Evolutionary conservation across 92 coral and sea anemone species (phyloP).

Genomic region (Siderastrea radians): DNA sequence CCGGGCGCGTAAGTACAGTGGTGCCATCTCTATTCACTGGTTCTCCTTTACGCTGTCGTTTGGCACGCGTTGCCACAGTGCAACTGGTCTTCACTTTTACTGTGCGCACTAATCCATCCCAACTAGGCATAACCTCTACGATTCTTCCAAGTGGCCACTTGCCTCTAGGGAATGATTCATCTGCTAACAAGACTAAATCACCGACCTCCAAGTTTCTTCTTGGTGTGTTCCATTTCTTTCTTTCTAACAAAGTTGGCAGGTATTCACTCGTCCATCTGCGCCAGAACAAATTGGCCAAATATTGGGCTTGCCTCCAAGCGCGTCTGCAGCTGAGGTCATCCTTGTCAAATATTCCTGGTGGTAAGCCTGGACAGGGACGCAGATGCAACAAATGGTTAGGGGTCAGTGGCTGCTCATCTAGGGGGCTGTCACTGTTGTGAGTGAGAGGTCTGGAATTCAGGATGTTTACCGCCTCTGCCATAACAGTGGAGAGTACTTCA

Average conservation of each 20-base stretch:
- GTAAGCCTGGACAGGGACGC: conserved; percentile 40
- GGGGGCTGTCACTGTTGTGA: too few relatives aligned
- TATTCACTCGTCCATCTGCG: conserved; percentile 63
- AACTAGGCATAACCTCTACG: conserved; percentile 9
- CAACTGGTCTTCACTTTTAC: too few relatives aligned
- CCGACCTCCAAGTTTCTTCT: conserved; percentile 47
- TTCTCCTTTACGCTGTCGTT: too few relatives aligned
- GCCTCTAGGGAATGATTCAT: conserved; percentile 57
- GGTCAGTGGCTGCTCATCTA: too few relatives aligned
- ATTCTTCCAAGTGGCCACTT: conserved; percentile 66
- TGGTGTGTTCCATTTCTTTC: conserved; percentile 63
- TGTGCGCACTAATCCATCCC: too few relatives aligned
- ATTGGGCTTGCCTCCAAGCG: conserved; percentile 80
- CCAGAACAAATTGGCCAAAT: conserved; percentile 72
- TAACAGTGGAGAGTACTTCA: too few relatives aligned
- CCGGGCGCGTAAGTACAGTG: background rate
- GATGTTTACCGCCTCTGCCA: too few relatives aligned
- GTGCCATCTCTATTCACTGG: background rate
- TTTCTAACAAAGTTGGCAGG: conserved; percentile 59
- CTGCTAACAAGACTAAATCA: conserved; percentile 59
- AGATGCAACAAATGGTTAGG: too few relatives aligned
- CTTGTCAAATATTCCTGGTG: conserved; percentile 53
- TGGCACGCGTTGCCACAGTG: too few relatives aligned
- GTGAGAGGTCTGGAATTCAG: too few relatives aligned
- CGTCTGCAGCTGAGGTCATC: conserved; percentile 30